Evolutionary conservation across 2,888 invertebrate species (phyloP).

Genomic region (Nysson spinosus): DNA sequence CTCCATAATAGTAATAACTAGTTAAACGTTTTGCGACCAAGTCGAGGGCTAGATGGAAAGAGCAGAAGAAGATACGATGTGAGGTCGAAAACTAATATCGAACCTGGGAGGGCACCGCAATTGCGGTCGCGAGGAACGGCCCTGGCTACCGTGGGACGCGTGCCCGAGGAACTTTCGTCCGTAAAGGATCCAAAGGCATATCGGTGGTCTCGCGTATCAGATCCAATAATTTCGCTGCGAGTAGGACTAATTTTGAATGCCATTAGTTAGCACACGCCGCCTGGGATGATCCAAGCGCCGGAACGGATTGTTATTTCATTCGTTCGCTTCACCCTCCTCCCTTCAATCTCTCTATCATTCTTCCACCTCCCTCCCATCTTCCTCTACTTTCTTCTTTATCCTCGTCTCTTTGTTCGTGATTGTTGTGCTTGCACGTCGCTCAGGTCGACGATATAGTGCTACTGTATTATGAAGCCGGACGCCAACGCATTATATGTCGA

Average conservation of each 20-base stretch:
- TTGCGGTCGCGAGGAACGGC: slow-evolving; percentile 69
- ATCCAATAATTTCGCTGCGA: slow-evolving; percentile 71
- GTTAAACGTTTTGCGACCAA: slow-evolving; percentile 60
- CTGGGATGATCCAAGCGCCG: slow-evolving; percentile 56
- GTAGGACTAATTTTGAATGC: slow-evolving; percentile 77
- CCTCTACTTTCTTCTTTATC: slow-evolving; percentile 14
- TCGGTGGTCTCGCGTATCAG: slow-evolving; percentile 37
- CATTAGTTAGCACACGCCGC: slow-evolving; percentile 76
- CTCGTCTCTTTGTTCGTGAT: slow-evolving; percentile 44
- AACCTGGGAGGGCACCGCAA: slow-evolving; percentile 67
- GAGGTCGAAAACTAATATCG: slow-evolving; percentile 75
- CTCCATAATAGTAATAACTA: slow-evolving; percentile 73
- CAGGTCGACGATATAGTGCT: slow-evolving; percentile 35
- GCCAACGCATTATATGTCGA: slow-evolving; percentile 48
- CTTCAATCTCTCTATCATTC: not conserved
- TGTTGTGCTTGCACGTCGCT: slow-evolving; percentile 46
- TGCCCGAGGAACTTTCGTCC: slow-evolving; percentile 61
- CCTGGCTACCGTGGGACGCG: slow-evolving; percentile 61
- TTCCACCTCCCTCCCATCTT: slow-evolving; percentile 1
- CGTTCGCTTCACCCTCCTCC: slow-evolving; percentile 47
- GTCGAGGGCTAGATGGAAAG: slow-evolving; percentile 17
- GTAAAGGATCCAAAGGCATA: slow-evolving; percentile 1
- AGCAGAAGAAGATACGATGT: slow-evolving; percentile 36
- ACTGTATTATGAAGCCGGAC: slow-evolving; percentile 46
- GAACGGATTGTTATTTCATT: slow-evolving; percentile 66